These are phyloP conservation scores for Eupithecia abbreviata DNA, from an alignment of 2,888 invertebrate genomes.

Conservation along the genomic window DNA sequence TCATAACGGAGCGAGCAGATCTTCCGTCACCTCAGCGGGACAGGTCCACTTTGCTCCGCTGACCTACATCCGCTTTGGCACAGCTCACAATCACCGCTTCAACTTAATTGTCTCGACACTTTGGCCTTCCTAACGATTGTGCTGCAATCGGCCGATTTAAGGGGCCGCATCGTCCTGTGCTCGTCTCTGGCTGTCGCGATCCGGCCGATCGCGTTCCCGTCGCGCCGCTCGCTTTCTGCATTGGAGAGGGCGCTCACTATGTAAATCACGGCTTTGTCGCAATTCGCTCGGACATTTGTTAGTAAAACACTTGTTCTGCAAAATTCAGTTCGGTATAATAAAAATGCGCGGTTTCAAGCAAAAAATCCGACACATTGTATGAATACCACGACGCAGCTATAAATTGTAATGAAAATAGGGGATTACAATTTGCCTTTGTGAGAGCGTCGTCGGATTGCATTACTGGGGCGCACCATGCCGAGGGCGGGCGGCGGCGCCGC, in stretches of 20 bases:
- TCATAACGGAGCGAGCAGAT: slow-evolving; percentile 62
- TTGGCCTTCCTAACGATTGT: slow-evolving; percentile 81
- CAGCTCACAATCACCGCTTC: slow-evolving; percentile 82
- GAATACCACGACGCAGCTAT: slow-evolving; percentile 71
- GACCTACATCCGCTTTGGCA: slow-evolving; percentile 84
- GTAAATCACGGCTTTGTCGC: slow-evolving; percentile 67
- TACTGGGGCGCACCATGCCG: slow-evolving; percentile 69
- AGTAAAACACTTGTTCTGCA: slow-evolving; percentile 60
- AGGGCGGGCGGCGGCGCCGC: slow-evolving; percentile 49
- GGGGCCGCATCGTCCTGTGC: slow-evolving; percentile 63
- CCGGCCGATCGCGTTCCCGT: slow-evolving; percentile 10
- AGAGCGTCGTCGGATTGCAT: slow-evolving; percentile 82
- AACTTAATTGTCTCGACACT: slow-evolving; percentile 84
- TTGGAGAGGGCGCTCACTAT: slow-evolving; percentile 64
- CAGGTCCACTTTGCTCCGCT: slow-evolving; percentile 77
- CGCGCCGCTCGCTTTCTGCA: slow-evolving; percentile 64
- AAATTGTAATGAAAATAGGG: slow-evolving; percentile 74
- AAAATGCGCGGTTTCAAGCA: slow-evolving; percentile 55
- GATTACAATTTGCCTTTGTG: slow-evolving; percentile 84
- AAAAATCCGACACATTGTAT: slow-evolving; percentile 71
- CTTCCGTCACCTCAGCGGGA: slow-evolving; percentile 68
- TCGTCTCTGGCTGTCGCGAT: slow-evolving; percentile 43
- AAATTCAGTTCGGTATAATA: slow-evolving; percentile 54
- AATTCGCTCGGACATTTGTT: slow-evolving; percentile 64
- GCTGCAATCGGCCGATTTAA: slow-evolving; percentile 81